Conservation (phyloP, 2,888 invertebrate species). For the Cephus pulcher region DNA sequence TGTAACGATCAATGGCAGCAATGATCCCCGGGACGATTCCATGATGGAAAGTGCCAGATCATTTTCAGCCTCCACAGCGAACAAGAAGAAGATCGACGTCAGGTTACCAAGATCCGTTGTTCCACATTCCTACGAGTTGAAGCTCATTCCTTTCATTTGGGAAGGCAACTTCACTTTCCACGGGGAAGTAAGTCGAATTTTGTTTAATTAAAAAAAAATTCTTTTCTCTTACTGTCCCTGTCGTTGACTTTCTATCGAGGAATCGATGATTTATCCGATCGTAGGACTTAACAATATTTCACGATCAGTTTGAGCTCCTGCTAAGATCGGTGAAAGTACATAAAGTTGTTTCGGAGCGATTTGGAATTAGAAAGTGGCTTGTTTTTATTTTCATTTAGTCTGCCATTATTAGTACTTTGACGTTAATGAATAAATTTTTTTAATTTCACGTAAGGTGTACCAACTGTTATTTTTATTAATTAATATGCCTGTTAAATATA, state of each 20-base stretch:
- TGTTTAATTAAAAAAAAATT: neutral
- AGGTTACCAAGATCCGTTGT: conserved; percentile 76
- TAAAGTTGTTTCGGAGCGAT: conserved; percentile 25
- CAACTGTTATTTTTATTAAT: neutral
- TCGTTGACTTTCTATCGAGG: neutral
- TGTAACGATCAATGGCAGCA: conserved; percentile 23
- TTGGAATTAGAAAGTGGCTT: conserved; percentile 25
- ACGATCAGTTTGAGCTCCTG: neutral
- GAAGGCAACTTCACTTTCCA: conserved; percentile 84
- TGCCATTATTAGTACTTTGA: neutral
- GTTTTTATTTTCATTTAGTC: neutral
- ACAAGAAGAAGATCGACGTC: conserved; percentile 70
- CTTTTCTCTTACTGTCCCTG: neutral
- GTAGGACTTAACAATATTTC: neutral
- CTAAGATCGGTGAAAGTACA: conserved; percentile 34
- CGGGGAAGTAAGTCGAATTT: conserved; percentile 67
- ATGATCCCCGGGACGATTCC: conserved; percentile 28
- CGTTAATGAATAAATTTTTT: neutral
- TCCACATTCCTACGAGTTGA: conserved; percentile 78
- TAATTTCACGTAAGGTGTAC: neutral
- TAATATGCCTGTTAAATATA: neutral
- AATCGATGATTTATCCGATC: neutral
- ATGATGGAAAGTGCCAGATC: conserved; percentile 26
- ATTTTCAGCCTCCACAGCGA: conserved; percentile 32
- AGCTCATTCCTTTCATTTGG: conserved; percentile 78